Conservation (phyloP, 2,113 vertebrate species). For the Malurus cyaneus region DNA sequence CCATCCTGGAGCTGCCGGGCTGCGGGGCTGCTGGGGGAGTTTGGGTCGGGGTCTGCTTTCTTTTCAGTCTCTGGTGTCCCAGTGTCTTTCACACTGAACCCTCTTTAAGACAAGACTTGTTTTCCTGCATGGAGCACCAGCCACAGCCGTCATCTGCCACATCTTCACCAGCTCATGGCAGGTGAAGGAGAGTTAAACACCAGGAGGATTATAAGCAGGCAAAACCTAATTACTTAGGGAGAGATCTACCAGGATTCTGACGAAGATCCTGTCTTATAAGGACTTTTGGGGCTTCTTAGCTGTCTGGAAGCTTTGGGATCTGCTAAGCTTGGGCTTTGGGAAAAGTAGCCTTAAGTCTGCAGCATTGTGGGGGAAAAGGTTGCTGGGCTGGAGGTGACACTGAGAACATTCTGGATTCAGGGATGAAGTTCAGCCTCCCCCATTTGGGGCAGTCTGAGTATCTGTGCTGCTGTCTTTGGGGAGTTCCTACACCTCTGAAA, state of each 20-base stretch:
- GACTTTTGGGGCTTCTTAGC: neutral
- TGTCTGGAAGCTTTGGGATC: slow-evolving; percentile 19
- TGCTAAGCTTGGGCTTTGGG: neutral
- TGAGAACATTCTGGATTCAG: accelerated
- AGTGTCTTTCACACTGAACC: neutral
- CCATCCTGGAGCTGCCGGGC: neutral
- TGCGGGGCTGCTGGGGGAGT: neutral
- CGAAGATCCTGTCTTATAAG: neutral
- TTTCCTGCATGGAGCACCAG: neutral
- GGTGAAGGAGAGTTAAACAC: slow-evolving; percentile 10
- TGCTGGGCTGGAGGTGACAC: neutral
- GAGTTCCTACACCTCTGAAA: neutral
- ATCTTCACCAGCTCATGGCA: neutral
- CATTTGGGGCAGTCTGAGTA: neutral
- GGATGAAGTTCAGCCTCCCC: neutral
- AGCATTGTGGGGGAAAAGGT: neutral
- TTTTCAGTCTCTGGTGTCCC: neutral
- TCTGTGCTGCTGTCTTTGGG: neutral
- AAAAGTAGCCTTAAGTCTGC: neutral
- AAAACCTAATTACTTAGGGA: slow-evolving; percentile 9
- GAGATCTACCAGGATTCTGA: slow-evolving; percentile 1
- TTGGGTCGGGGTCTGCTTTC: neutral
- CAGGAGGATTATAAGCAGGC: neutral
- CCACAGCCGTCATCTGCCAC: neutral
- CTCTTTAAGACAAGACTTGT: neutral